A percentile compares a stretch with the other conserved stretches of the same genome.
These are phyloP conservation scores for Planococcus citri DNA, from an alignment of 1,140 invertebrate species.

Conservation along the genomic window DNA sequence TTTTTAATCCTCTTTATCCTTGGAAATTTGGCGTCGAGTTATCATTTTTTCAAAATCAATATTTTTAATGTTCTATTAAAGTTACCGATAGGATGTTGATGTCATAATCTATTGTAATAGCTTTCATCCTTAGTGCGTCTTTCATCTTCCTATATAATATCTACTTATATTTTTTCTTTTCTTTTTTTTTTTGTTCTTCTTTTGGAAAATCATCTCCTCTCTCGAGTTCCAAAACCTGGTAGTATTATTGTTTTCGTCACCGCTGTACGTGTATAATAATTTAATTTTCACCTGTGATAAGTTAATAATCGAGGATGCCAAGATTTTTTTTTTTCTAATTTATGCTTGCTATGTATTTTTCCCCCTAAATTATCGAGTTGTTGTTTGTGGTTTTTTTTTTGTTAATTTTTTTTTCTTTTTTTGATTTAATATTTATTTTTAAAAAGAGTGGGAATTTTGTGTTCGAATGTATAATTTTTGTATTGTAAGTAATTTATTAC, in stretches of 20 bases:
- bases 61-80: not conserved
- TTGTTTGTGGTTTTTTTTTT: no score
- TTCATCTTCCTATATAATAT: not conserved
- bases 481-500: no score
- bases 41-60: not conserved
- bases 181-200: not conserved
- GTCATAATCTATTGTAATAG: not conserved
- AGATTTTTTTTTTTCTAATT: not conserved
- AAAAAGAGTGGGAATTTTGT: not conserved
- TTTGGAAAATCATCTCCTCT: no score
- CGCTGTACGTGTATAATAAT: constrained; percentile 7
- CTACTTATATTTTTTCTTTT: no score
- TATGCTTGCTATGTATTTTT: not conserved
- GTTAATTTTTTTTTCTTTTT: no score
- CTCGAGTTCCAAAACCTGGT: not conserved
- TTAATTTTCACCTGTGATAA: not conserved
- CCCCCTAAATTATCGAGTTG: no score
- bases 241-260: not conserved
- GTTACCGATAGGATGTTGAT: not conserved
- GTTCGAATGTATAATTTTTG: not conserved
- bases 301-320: not conserved
- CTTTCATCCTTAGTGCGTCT: not conserved
- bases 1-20: not conserved
- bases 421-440: not conserved
- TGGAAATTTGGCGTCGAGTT: not conserved